Percentiles rank a stretch among this genome's conserved stretches.
Evolutionary conservation across 2,113 vertebrate species (phyloP).

Genomic region (Nothoprocta perdicaria): DNA sequence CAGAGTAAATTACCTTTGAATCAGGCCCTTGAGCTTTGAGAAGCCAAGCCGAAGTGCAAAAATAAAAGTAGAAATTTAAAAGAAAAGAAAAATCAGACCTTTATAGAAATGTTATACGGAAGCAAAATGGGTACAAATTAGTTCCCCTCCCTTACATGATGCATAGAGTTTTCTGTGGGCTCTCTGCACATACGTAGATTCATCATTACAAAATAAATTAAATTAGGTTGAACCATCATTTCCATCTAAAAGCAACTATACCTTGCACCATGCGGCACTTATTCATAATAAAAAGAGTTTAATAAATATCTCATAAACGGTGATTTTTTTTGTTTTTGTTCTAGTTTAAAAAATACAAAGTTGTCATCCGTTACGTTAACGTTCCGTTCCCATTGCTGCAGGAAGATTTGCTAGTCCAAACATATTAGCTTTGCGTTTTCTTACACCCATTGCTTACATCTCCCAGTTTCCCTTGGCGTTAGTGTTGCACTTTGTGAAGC

Average conservation of each 20-base stretch:
- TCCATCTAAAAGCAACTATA: conserved; percentile 62
- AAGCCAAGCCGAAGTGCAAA: conserved; percentile 57
- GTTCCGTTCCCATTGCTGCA: neutral
- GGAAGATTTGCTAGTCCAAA: neutral
- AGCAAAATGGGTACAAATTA: conserved; percentile 46
- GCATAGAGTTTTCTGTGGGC: conserved; percentile 59
- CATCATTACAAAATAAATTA: conserved; percentile 68
- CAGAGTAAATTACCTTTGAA: conserved; percentile 17
- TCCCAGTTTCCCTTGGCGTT: conserved; percentile 13
- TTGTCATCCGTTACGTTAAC: conserved; percentile 7
- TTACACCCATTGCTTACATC: neutral
- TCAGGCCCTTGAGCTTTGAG: conserved; percentile 29
- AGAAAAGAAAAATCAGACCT: neutral
- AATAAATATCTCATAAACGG: conserved; percentile 52
- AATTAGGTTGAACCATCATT: conserved; percentile 42
- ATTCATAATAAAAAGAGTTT: conserved; percentile 70
- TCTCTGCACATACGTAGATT: conserved; percentile 49
- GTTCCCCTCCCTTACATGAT: neutral
- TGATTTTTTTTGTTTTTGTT: neutral
- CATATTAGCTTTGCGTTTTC: neutral
- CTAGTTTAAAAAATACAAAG: conserved; percentile 59
- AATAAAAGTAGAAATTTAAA: conserved; percentile 31
- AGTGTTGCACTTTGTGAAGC: conserved; percentile 65
- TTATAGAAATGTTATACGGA: conserved; percentile 44
- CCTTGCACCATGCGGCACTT: conserved; percentile 69